Base-by-base conservation (phyloP, 2,888 invertebrate species). In the Drosophila algonquin region DNA sequence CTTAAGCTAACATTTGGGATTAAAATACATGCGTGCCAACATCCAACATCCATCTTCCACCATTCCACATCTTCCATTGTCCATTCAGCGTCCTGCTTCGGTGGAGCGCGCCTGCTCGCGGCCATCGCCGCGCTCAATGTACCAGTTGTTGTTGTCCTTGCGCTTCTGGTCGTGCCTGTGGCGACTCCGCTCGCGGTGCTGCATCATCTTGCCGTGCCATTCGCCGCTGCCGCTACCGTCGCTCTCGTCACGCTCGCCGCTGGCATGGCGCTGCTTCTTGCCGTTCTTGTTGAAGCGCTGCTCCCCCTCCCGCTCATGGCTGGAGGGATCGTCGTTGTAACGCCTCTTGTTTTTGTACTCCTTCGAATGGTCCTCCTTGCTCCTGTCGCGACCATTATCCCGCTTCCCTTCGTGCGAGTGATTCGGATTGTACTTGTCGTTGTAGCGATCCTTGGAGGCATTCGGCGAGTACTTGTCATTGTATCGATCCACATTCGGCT, bases 151-250 rank as follows among this genome's bases (percentile, higher is more conserved):
- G 24, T 90, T 73, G 48, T 80, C 40, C 40, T n/a, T 81, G 45
- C 79, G 83, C 35, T 86, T 83, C 57, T 84, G 84, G 3, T 90
- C 87, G 50, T 86, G 81, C 14, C 75, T 65, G 51, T 80, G 82
- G 6, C 91, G 89, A 3, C 77, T 57, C 14, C 87, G 69, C 55
- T 90, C 92, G 2, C 92, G 90, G 47, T 91, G 85, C 30, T 90
- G 81, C 91, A 91, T 91, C 75, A 87, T 76, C 27, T 87, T 84
- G 18, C 88, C 90, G 48, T 91, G 90, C 92, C 91, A 92, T 59
- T 91, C 84, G 44, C 69, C 78, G 51, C 80, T 82, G 44, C 69
- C 78, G 51, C 80, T 82, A 64, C 80, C 77, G 55, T 83, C 63
- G 7, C 53, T 48, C 10, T 32, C 53, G 18, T 73, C 44, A 9